Conservation (phyloP, 2,113 vertebrate genomes). For the Corythaixoides concolor region DNA sequence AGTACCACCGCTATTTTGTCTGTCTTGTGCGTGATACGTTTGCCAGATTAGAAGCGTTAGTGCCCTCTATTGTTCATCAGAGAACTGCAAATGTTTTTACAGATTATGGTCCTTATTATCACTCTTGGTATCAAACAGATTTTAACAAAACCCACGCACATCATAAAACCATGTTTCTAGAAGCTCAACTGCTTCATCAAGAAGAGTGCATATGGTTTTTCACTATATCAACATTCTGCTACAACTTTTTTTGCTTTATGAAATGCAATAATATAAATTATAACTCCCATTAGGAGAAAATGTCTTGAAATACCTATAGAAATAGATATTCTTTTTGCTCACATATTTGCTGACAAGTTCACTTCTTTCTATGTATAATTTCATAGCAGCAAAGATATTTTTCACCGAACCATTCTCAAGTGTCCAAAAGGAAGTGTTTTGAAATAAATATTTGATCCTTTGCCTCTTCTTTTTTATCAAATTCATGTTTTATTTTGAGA, state of each 20-base stretch:
- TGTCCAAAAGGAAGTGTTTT: neutral
- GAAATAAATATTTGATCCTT: neutral
- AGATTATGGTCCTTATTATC: slow-evolving; percentile 10
- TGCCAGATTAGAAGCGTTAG: slow-evolving; percentile 82
- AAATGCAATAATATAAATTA: neutral
- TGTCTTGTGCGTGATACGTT: slow-evolving; percentile 12
- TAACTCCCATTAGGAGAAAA: neutral
- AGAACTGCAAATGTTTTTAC: slow-evolving; percentile 75
- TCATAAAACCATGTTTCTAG: neutral
- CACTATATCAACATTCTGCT: neutral
- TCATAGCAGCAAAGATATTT: neutral
- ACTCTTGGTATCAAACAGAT: slow-evolving; percentile 13
- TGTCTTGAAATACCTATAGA: neutral
- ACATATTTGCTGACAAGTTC: neutral
- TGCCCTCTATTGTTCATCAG: slow-evolving; percentile 86
- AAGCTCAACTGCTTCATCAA: neutral
- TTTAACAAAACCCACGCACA: neutral
- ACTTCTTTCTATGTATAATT: neutral
- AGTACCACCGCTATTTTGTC: neutral
- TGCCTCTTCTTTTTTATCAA: neutral
- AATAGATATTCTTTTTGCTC: neutral
- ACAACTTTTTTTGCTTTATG: neutral
- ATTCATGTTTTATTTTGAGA: neutral
- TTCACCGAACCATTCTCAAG: neutral
- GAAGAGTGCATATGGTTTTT: neutral